These are phyloP conservation scores for Phyto melanocephala DNA, from an alignment of 2,888 invertebrate genomes.

Conservation along the genomic window DNA sequence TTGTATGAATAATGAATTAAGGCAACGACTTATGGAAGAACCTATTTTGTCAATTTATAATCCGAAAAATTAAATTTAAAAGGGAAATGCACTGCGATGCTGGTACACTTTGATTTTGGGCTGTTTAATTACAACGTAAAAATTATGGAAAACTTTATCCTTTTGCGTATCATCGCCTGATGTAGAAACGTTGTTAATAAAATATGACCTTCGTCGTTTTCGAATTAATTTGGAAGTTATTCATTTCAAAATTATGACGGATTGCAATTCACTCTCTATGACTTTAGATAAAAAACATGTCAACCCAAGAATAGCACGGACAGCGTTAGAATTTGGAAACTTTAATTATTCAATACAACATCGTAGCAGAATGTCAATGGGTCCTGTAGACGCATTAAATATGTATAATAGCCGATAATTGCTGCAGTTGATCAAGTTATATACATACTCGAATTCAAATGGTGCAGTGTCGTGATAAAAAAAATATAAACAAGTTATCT, in stretches of 20 bases:
- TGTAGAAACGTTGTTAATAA: too few relatives aligned
- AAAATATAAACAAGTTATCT: background rate
- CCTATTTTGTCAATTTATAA: too few relatives aligned
- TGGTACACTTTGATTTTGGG: conserved; percentile 34
- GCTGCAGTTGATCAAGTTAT: background rate
- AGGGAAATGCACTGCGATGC: conserved; percentile 45
- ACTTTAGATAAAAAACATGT: too few relatives aligned
- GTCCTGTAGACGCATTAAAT: too few relatives aligned
- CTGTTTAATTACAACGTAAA: conserved; percentile 37
- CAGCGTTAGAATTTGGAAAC: too few relatives aligned
- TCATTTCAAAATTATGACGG: background rate
- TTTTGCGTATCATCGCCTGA: conserved; percentile 12
- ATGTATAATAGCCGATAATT: background rate
- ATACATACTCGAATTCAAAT: background rate
- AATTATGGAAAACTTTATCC: conserved; percentile 43
- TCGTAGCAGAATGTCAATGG: too few relatives aligned
- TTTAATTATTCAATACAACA: background rate
- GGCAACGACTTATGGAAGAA: too few relatives aligned
- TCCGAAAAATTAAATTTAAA: conserved; percentile 15
- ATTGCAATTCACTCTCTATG: too few relatives aligned
- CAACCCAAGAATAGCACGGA: too few relatives aligned
- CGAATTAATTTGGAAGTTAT: conserved; percentile 67
- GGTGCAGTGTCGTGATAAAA: background rate
- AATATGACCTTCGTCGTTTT: too few relatives aligned
- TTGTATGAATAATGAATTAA: too few relatives aligned